These are phyloP conservation scores for Gambelia wislizenii DNA, from an alignment of 2,797 vertebrate genomes.

Conservation along the genomic window DNA sequence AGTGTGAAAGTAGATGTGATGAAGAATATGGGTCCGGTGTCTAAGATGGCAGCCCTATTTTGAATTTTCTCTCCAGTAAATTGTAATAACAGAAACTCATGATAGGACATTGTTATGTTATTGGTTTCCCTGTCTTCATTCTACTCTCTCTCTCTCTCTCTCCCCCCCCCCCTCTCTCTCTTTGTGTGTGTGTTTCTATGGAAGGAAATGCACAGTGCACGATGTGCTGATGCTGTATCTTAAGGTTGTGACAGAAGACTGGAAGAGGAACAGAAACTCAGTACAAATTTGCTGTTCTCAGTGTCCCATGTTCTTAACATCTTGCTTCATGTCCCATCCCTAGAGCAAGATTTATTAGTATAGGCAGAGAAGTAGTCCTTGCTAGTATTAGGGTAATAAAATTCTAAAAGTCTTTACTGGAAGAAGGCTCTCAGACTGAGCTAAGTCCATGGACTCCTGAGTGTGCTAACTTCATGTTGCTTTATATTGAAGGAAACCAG, in stretches of 20 bases:
- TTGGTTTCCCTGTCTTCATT: no score
- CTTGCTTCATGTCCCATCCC: no score
- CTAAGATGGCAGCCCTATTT: not conserved
- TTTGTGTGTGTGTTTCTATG: no score
- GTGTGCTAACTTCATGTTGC: not conserved
- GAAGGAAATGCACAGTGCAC: no score
- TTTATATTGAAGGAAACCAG: not conserved
- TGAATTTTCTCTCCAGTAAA: not conserved
- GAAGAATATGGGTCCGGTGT: not conserved
- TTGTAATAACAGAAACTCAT: no score
- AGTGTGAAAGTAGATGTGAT: not conserved
- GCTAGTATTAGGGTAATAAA: not conserved
- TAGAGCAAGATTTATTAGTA: not conserved
- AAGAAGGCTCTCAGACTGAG: not conserved
- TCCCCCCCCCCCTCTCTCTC: no score
- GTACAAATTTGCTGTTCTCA: no score
- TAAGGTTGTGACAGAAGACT: not conserved
- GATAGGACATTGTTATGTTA: no score
- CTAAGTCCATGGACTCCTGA: not conserved
- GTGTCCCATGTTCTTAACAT: no score
- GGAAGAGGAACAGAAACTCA: not conserved
- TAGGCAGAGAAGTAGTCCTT: not conserved
- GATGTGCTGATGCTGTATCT: no score
- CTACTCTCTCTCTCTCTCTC: no score
- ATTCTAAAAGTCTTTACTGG: not conserved